Evolutionary conservation across 1,140 invertebrate species (phyloP).

Genomic region (Hylyphantes graminicola): DNA sequence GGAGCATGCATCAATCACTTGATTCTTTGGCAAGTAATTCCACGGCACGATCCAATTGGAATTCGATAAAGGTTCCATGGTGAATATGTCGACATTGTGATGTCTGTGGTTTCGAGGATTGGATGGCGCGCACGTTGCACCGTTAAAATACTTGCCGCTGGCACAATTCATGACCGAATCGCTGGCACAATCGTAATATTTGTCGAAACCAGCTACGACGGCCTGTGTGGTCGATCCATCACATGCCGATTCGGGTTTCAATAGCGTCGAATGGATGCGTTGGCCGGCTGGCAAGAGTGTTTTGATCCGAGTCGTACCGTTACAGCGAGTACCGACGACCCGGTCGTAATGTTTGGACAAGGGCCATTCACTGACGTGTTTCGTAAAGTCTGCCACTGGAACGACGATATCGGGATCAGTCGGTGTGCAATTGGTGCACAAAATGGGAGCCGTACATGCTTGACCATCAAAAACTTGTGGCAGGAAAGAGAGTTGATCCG

Average conservation of each 20-base stretch:
- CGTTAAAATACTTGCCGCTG: neutral
- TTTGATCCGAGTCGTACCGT: neutral
- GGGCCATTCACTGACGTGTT: constrained; percentile 10
- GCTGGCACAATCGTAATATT: constrained; percentile 13
- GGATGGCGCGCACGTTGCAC: neutral
- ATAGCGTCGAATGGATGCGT: neutral
- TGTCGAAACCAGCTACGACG: neutral
- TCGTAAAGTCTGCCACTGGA: neutral
- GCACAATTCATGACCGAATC: neutral
- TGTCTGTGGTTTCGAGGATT: neutral
- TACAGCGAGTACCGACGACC: neutral
- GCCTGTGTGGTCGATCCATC: neutral
- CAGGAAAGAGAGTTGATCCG: neutral
- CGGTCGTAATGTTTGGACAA: neutral
- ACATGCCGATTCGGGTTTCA: neutral
- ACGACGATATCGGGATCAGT: neutral
- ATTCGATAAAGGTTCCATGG: neutral
- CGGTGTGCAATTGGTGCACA: neutral
- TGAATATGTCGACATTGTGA: neutral
- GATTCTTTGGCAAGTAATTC: constrained; percentile 2
- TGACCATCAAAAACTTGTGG: constrained; percentile 7
- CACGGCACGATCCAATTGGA: neutral
- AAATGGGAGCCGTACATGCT: neutral
- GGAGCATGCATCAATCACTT: neutral
- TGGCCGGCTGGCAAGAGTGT: neutral